Evolutionary conservation across 2,113 vertebrate genomes (phyloP), one percentile per base, ranked within the genome.

Genomic region (Penelope pileata): DNA sequence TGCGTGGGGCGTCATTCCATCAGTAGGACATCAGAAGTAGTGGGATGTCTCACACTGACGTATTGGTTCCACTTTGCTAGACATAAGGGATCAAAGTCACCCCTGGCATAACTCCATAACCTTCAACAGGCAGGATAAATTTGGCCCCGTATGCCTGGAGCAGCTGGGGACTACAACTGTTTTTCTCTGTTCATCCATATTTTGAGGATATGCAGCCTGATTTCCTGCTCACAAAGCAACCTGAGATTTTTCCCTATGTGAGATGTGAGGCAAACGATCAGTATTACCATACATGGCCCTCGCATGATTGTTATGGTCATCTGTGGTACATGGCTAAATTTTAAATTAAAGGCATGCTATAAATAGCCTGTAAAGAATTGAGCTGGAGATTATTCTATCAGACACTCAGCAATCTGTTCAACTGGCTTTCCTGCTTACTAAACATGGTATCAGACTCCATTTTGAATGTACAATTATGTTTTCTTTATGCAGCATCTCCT

Each of bases 351-450:
- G 4, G 15, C 2, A 3, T 56, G 48, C 73, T 93, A 92, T 89
- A 96, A 96, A 97, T 91, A 96, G 92, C 76, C 85, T 68, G 90
- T 48, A 81, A 97, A 92, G 90, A 96, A 88, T 77, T 64, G 90
- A 93, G 77, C 77, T 74, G 79, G 83, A 96, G 93, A 91, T 95
- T 96, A 84, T 83, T 96, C 96, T 92, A 96, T 94, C 32, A 86
- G 69, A 91, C 78, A 80, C 29, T 69, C 53, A 72, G 66, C 88
- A 96, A 94, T 96, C 95, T 92, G 89, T 89, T 96, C 60, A 6
- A 64, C 83, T 89, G 78, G 56, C 91, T 90, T 73, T 76, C 78
- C 47, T 58, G 80, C 75, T 70, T 84, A 45, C 92, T 94, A 80
- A 89, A 90, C 79, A 67, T 15, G 22, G 82, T 85, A 86, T 66